Base-by-base conservation (phyloP, 1,140 invertebrate genomes). In the Psix sp. region DNA sequence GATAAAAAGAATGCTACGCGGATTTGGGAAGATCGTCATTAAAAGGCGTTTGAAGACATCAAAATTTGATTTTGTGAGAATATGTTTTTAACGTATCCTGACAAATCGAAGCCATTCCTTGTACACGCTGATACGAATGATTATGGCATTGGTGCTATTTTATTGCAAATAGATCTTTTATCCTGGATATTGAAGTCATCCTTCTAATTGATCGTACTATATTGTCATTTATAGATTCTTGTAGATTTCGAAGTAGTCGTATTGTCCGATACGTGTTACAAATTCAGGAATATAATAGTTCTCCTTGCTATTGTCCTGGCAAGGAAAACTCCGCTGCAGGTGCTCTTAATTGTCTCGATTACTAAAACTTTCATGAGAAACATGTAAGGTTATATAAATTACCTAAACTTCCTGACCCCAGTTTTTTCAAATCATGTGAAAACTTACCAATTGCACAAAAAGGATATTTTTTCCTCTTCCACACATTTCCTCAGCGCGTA, bases 111-210 rank as follows among this genome's bases (percentile, higher is more conserved):
- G 17, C n/a, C 6, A 5, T 63, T 26, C 16, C 21, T 20, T 35
- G 3, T 63, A 5, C 24, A 40, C 1, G 20, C 45, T 0, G 59
- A 63, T 14, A 45, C 45, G 10, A 29, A 6, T 14, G 36, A 49
- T 48, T 1, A 13, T 3, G 43, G 36, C 2, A 9, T 43, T 1
- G 60, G 46, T n/a, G n/a, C n/a, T n/a, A n/a, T n/a, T n/a, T n/a
- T 65, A 0, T 52, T 10, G 1, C 48, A 52, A 26, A 9, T 15
- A 18, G 33, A 65, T n/a, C n/a, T n/a, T n/a, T n/a, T n/a, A n/a
- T n/a, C n/a, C n/a, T n/a, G n/a, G n/a, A n/a, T n/a, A n/a, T n/a
- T n/a, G 11, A 35, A 20, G 7, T 49, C 0, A 14, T 13, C 0
- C 1, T 49, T 0, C 0, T 1, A 11, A 49, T 16, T 2, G 45